Percentiles rank a stretch among this genome's conserved stretches.
Conservation (phyloP, 2,113 vertebrate genomes). For the Myiopsitta monachus region DNA sequence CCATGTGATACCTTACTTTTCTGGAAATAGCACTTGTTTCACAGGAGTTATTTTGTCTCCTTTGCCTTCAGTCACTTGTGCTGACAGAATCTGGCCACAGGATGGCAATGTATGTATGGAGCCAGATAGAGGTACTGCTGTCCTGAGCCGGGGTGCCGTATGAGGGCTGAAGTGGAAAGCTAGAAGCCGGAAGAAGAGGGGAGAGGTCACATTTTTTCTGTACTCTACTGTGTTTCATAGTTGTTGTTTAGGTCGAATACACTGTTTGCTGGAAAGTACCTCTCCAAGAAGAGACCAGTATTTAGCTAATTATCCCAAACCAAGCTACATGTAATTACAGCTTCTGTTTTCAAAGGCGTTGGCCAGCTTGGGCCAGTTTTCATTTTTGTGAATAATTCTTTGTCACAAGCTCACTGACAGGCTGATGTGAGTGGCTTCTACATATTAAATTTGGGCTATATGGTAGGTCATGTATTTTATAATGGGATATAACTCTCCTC, state of each 20-base stretch:
- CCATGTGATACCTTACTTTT: neutral
- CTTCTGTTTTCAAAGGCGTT: constrained; percentile 38
- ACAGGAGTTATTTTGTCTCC: neutral
- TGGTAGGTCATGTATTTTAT: neutral
- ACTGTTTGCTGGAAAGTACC: neutral
- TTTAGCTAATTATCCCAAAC: constrained; percentile 19
- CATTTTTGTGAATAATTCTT: constrained; percentile 11
- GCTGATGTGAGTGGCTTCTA: neutral
- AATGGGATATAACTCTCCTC: neutral
- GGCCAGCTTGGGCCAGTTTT: neutral
- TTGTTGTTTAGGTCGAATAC: neutral
- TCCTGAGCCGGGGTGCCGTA: neutral
- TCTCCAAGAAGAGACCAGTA: neutral
- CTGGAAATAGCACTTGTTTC: neutral
- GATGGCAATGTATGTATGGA: constrained; percentile 27
- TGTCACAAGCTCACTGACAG: constrained; percentile 22
- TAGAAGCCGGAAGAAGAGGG: fast-evolving
- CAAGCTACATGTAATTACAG: constrained; percentile 5
- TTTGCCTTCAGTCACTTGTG: neutral
- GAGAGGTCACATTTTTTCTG: neutral
- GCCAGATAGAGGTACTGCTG: neutral
- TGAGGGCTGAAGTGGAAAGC: neutral
- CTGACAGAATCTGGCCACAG: constrained; percentile 1
- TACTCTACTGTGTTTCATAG: neutral
- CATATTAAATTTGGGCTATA: neutral